Evolutionary conservation across 2,888 invertebrate genomes (phyloP).

Genomic region (Micoletzkya japonica): DNA sequence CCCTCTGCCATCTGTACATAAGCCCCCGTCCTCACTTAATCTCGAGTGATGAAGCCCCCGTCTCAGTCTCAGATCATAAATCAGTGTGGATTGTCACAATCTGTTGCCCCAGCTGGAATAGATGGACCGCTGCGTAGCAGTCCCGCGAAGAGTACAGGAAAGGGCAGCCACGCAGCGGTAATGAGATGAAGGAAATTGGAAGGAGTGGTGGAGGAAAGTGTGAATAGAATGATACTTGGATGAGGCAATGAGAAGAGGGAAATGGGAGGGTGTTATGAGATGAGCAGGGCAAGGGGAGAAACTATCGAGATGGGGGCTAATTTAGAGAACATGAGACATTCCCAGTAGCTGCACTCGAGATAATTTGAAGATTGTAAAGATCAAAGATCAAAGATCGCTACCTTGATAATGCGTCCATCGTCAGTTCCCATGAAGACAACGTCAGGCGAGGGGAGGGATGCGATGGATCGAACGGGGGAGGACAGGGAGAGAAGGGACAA

Average conservation of each 20-base stretch:
- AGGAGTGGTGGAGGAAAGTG: not conserved
- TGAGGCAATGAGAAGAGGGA: no score
- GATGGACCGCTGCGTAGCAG: slow-evolving; percentile 1
- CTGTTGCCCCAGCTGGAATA: no score
- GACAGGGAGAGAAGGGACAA: slow-evolving; percentile 31
- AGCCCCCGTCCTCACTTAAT: not conserved
- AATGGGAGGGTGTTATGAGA: no score
- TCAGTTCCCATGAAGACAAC: slow-evolving; percentile 23
- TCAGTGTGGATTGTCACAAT: not conserved
- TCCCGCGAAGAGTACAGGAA: not conserved
- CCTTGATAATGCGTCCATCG: slow-evolving; percentile 20
- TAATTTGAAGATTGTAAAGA: not conserved
- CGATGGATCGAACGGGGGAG: slow-evolving; percentile 10
- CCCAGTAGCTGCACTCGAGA: not conserved
- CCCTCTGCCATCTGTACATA: not conserved
- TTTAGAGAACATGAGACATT: not conserved
- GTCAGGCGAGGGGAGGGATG: slow-evolving; percentile 8
- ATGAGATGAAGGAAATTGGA: not conserved
- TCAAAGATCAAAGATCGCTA: not conserved
- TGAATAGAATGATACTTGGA: no score
- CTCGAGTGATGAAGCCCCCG: no score
- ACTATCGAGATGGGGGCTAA: not conserved
- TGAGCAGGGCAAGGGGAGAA: no score
- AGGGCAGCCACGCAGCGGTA: not conserved
- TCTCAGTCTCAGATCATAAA: not conserved